Base-by-base conservation (phyloP, 2,113 vertebrate genomes). In the Ardeotis arabs region DNA sequence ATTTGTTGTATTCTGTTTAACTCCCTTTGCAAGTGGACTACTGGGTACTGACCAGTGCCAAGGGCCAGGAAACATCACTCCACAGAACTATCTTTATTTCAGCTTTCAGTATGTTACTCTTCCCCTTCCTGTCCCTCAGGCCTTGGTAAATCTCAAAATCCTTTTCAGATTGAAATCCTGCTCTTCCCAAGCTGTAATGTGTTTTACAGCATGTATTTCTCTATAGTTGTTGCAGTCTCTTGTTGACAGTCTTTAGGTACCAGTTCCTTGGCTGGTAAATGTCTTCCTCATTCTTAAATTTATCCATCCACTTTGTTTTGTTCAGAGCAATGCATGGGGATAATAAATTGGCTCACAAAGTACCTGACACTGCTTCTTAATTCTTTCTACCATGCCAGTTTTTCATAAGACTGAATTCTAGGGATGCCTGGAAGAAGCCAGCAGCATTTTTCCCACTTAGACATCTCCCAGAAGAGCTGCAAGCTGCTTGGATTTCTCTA, bases 81-180 rank as follows among this genome's bases (percentile, higher is more conserved):
- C 39, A 50, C 45, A 84, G 76, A 89, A 73, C 15, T 29, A n/a
- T 72, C 39, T 89, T 88, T 90, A 58, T 91, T 94, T 92, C 62
- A 78, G 80, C 52, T 84, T 87, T 90, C 77, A 89, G 20, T 73
- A 33, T 37, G 37, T 92, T 89, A 29, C 76, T n/a, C 24, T 66
- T 76, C 55, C 47, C 11, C 18, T 83, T 84, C 49, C 59, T 81
- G 29, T 85, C 88, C 83, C 78, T 92, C 50, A 93, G 89, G 84
- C 74, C 69, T 59, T 59, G 2, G 37, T 91, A 96, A 94, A 93
- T 84, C 90, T 93, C 23, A 79, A 93, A 97, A 90, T 35, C 83
- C 73, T 93, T 88, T 93, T 80, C 92, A 86, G 87, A 90, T 87
- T 90, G 89, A 96, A 95, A 91, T 85, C 55, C 81, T 91, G 7